Base-by-base conservation (phyloP, 2,113 vertebrate species). In the Lutjanus erythropterus region DNA sequence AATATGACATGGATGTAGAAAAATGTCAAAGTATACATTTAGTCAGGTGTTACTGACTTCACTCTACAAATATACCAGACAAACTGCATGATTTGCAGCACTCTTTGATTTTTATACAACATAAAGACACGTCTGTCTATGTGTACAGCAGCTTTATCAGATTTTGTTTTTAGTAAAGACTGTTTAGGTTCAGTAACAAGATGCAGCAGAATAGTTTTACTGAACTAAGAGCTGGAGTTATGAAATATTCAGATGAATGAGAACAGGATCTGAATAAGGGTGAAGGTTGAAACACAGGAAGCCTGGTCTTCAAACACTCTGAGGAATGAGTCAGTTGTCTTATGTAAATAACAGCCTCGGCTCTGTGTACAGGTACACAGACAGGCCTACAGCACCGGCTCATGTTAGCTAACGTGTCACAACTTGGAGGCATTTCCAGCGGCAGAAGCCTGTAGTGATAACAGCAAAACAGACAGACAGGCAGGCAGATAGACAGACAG, bases 331-430 rank as follows among this genome's bases (percentile, higher is more conserved):
- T 69, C 66, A 16, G 31, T 5, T 23, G 7, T 19, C 27, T 41
- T 9, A 41, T 1, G 61, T 79, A 72, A 72, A 79, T 75, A 67
- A 47, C 53, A 41, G 41, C 8, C 25, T 9, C n/a, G 52, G 7
- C 4, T 23, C 5, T 41, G 50, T 58, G 25, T 16, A 27, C 46
- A 60, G 46, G 1, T 11, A 49, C 7, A 11, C 35, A 9, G n/a
- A 35, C 53, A 39, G 84, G 78, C 74, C 80, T 50, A 3, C 19
- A 14, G 8, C 46, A 52, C 52, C 2, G 7, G 6, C 41, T 4
- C 1, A 14, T 0, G 23, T 18, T 46, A 33, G 75, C 60, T 70
- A 67, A 75, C 85, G 71, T 72, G 76, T 89, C 79, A 49, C 56
- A 53, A 27, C 19, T 58, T 16, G 1, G 23, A 69, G 1, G 16